Evolutionary conservation across 2,113 vertebrate species (phyloP).

Genomic region (Parus major): DNA sequence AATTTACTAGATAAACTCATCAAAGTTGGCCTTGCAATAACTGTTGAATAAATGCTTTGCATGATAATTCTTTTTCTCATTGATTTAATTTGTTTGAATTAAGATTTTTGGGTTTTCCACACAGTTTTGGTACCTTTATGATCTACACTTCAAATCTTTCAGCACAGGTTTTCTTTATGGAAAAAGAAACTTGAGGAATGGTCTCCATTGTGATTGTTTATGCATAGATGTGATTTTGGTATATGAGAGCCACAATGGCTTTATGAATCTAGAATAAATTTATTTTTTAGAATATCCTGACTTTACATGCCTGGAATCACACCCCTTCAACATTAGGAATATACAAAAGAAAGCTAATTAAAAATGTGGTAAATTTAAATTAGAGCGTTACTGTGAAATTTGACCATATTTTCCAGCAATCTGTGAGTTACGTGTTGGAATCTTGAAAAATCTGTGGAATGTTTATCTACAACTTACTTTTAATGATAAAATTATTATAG

Average conservation of each 20-base stretch:
- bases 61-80: not conserved
- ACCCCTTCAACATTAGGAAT: not conserved
- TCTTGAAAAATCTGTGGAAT: not conserved
- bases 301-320: not conserved
- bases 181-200: not conserved
- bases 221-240: not conserved
- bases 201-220: not conserved
- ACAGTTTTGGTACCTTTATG: not conserved
- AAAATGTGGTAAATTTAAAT: not conserved
- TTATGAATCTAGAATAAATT: not conserved
- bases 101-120: not conserved
- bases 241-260: not conserved
- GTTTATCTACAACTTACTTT: not conserved
- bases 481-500: not conserved
- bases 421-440: not conserved
- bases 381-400: not conserved
- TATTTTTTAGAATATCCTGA: not conserved
- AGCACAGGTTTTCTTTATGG: not conserved
- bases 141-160: not conserved
- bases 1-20: not conserved
- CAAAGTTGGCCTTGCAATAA: not conserved
- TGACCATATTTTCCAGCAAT: not conserved
- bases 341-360: not conserved
- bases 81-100: not conserved
- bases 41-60: not conserved